Conservation (phyloP, 2,797 vertebrate species). For the Chelmon rostratus region DNA sequence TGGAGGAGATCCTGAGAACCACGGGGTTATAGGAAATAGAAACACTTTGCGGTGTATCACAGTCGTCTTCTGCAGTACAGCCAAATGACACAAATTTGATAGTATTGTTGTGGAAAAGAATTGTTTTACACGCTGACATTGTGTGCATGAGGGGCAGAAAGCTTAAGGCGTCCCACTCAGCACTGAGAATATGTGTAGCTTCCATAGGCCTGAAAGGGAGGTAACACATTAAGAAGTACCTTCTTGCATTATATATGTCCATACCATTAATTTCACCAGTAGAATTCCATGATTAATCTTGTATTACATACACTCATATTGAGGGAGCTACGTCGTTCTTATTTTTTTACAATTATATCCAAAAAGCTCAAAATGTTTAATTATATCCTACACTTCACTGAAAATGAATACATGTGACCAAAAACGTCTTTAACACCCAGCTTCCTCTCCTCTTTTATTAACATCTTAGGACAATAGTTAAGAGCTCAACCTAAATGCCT, state of each 20-base stretch:
- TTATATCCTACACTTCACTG: background rate
- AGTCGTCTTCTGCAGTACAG: background rate
- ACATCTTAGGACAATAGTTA: background rate
- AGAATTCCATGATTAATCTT: constrained; percentile 14
- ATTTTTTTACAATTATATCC: background rate
- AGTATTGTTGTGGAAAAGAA: constrained; percentile 15
- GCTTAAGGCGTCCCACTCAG: background rate
- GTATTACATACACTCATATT: background rate
- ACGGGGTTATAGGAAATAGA: constrained; percentile 32
- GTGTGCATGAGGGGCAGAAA: constrained; percentile 2
- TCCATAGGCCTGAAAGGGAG: background rate
- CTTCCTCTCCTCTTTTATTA: background rate
- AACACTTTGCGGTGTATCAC: constrained; percentile 28
- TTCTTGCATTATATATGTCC: constrained; percentile 40
- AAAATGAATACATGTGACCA: background rate
- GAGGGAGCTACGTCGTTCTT: background rate
- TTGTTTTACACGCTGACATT: constrained; percentile 17
- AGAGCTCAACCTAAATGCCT: background rate
- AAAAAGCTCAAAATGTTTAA: background rate
- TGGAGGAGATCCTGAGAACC: constrained; percentile 59
- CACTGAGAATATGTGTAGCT: background rate
- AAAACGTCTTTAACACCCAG: background rate
- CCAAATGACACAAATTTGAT: constrained; percentile 26
- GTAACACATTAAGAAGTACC: constrained; percentile 33
- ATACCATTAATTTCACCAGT: constrained; percentile 17